Conservation (phyloP, 1,140 invertebrate genomes). For the Hyphantria cunea region DNA sequence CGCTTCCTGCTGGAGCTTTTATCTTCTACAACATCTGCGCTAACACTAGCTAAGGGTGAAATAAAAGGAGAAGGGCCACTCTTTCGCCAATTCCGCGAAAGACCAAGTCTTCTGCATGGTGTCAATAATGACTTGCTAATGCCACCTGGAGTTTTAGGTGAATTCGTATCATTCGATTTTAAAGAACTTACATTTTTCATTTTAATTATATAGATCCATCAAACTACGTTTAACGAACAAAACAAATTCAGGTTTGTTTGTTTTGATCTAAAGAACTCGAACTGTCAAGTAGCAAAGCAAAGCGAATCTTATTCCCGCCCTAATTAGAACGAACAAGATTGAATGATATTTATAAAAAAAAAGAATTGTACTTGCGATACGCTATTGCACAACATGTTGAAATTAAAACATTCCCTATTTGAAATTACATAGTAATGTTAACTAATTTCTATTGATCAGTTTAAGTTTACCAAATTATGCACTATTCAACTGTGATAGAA, state of each 20-base stretch:
- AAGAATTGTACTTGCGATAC: background rate
- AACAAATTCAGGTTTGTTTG: conserved; percentile 1
- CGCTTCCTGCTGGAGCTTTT: conserved; percentile 45
- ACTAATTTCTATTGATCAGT: no score
- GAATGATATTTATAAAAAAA: background rate
- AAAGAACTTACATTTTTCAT: conserved; percentile 45
- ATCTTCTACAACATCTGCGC: conserved; percentile 19
- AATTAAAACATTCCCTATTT: no score
- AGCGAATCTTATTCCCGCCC: conserved; percentile 32
- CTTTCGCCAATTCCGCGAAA: conserved; percentile 69
- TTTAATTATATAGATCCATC: conserved; percentile 16
- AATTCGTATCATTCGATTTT: conserved; percentile 45
- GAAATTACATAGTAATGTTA: background rate
- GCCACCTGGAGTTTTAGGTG: conserved; percentile 71
- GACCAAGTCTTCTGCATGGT: conserved; percentile 65
- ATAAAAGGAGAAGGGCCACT: conserved; percentile 63
- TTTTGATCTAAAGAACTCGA: background rate
- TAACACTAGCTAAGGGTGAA: conserved; percentile 56
- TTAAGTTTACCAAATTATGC: no score
- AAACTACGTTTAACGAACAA: background rate
- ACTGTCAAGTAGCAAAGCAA: conserved; percentile 7
- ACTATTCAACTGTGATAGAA: no score
- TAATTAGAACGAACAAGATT: conserved; percentile 8
- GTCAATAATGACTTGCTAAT: conserved; percentile 71
- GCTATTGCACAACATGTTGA: conserved; percentile 10